A percentile compares a stretch with the other conserved stretches of the same genome.
These are phyloP conservation scores for Sebastes oblongus DNA, from an alignment of 2,797 vertebrate species.

Conservation along the genomic window DNA sequence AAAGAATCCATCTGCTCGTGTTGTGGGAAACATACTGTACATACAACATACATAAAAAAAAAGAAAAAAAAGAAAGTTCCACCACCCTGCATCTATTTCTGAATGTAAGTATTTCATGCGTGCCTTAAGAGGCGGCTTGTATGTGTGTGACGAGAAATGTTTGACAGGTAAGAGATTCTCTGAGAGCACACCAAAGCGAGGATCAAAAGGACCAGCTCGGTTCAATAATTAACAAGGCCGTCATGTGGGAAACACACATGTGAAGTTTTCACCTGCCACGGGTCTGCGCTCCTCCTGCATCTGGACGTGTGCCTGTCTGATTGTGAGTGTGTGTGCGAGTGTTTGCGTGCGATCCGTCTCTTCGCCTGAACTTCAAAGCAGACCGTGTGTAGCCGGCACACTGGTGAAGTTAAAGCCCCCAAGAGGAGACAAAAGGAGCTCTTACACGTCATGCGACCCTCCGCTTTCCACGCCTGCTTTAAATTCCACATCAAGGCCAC, in stretches of 20 bases:
- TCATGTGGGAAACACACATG: slow-evolving; percentile 54
- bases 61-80: neutral
- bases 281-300: slow-evolving; percentile 34
- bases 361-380: slow-evolving; percentile 56
- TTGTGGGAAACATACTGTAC: slow-evolving; percentile 1
- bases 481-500: slow-evolving; percentile 71
- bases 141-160: slow-evolving; percentile 54
- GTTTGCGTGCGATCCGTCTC: slow-evolving; percentile 22
- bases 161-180: slow-evolving; percentile 65
- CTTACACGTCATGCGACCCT: slow-evolving; percentile 47
- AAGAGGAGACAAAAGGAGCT: slow-evolving; percentile 48
- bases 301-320: slow-evolving; percentile 17
- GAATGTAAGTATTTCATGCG: slow-evolving; percentile 15
- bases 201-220: slow-evolving; percentile 70
- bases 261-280: slow-evolving; percentile 59
- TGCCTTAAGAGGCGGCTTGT: slow-evolving; percentile 26
- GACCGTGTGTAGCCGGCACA: slow-evolving; percentile 35
- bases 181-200: slow-evolving; percentile 47
- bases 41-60: neutral
- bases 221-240: slow-evolving; percentile 75
- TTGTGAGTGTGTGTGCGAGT: slow-evolving; percentile 2
- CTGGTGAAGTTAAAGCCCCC: slow-evolving; percentile 54
- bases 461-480: slow-evolving; percentile 55
- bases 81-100: neutral
- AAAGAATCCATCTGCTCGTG: slow-evolving; percentile 10